Evolutionary conservation across 1,140 invertebrate genomes (phyloP), one percentile per base, ranked within the genome.

Genomic region (Lordiphosa collinella): DNA sequence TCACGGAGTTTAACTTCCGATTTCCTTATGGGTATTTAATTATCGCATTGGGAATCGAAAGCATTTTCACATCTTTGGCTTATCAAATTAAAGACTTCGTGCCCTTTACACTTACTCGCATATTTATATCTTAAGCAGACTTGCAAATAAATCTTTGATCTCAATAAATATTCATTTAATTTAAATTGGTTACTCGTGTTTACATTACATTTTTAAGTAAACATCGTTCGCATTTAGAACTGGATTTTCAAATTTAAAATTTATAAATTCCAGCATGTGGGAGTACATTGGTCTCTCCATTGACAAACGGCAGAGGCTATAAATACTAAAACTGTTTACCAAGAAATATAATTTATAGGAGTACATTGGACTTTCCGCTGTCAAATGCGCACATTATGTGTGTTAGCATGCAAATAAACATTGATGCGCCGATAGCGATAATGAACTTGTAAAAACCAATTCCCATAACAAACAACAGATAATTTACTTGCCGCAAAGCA

Each of bases 381-480:
- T 8, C 12, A 4, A 43, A 12, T 29, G 18, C n/a, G 8, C 7
- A 29, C 16, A 18, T 16, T 31, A 48, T 18, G 14, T 48, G 10
- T 48, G 31, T 48, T 35, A 31, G 7, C 31, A 48, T n/a, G 12
- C 31, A 47, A 13, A 47, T 47, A 34, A 47, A 47, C 31, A 34
- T 36, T 34, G 13, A 44, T 51, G 35, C 25, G 32, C 37, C 38
- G 52, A 66, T 47, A 49, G 60, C 41, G 76, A 57, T 84, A 71
- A 76, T 80, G 76, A 84, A 80, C 78, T 74, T 80, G 69, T 54
- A 79, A 73, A 35, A 29, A 38, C 14, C 35, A 71, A 66, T 56
- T 63, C 10, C 43, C 53, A 37, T n/a, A 38, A 38, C 22, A 41
- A 54, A 54, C 40, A 68, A 46, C 41, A 60, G 60, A 25, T 48